Evolutionary conservation across 2,113 vertebrate genomes (phyloP), one percentile per base, ranked within the genome.

Genomic region (Theristicus caerulescens): DNA sequence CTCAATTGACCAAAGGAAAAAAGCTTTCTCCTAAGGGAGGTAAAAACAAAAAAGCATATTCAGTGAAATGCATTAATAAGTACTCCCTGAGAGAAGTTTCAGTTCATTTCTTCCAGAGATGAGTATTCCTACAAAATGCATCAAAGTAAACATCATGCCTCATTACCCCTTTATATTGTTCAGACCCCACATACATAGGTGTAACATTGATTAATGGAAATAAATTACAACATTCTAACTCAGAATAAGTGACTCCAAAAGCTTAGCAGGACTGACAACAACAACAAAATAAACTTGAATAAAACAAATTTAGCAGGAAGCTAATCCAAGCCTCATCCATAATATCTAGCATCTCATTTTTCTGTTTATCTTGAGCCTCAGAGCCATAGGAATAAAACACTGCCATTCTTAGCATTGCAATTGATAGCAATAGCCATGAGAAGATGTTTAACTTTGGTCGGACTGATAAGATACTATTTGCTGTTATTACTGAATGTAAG

Each of bases 81-180:
- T 76, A 32, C 38, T 95, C 40, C 78, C 65, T 3, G 16, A 94
- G 78, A 97, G 70, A 97, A 92, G 91, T 71, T 97, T 93, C 93
- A 93, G 82, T 89, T 95, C 93, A 97, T 98, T 98, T 97, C 97
- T 90, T 91, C 64, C 77, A 93, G 92, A 94, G 55, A 97, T 93
- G 85, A 97, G 72, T 73, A 87, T 74, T 95, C 52, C 86, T 65
- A 82, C 90, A 78, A 90, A 97, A 96, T 49, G 16, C 72, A 64
- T 93, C 82, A 91, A 82, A 97, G 87, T 95, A 97, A 97, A 98
- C 96, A 95, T 20, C 90, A 94, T 24, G 92, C 95, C 87, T 96
- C 97, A 96, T 97, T 98, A 91, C 76, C n/a, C 42, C 18, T 66
- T 84, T 58, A 40, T 86, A 90, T 84, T 85, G 72, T 92, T 96